Evolutionary conservation across 2,888 invertebrate genomes (phyloP).

Genomic region (Stenodera caucasica): DNA sequence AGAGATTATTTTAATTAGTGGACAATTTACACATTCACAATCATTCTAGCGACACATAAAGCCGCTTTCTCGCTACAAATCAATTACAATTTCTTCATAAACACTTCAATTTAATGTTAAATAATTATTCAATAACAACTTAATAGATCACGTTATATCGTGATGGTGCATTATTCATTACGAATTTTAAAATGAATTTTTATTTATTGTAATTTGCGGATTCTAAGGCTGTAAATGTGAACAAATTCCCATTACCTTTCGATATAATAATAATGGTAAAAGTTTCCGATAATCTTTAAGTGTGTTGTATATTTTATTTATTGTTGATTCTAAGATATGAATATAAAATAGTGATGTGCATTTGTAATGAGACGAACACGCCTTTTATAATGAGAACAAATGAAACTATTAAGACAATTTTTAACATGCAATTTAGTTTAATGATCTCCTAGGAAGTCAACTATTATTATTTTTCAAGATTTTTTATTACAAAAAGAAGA

Average conservation of each 20-base stretch:
- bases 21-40: too few relatives aligned
- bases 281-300: neutral
- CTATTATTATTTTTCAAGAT: too few relatives aligned
- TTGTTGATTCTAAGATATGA: neutral
- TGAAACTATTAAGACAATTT: neutral
- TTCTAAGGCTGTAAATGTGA: neutral
- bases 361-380: neutral
- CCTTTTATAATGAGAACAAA: neutral
- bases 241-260: constrained; percentile 2
- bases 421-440: too few relatives aligned
- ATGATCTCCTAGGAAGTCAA: too few relatives aligned
- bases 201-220: too few relatives aligned
- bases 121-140: neutral
- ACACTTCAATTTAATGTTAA: neutral
- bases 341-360: neutral
- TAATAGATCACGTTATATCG: neutral
- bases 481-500: too few relatives aligned
- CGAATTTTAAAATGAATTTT: neutral
- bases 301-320: too few relatives aligned
- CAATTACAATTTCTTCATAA: neutral
- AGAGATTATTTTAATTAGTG: too few relatives aligned
- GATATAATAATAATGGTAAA: neutral
- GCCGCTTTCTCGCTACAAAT: too few relatives aligned
- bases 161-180: neutral
- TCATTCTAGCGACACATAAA: too few relatives aligned